These are phyloP conservation scores for Hafferia zeledoni DNA, from an alignment of 2,797 vertebrate genomes.

Conservation along the genomic window DNA sequence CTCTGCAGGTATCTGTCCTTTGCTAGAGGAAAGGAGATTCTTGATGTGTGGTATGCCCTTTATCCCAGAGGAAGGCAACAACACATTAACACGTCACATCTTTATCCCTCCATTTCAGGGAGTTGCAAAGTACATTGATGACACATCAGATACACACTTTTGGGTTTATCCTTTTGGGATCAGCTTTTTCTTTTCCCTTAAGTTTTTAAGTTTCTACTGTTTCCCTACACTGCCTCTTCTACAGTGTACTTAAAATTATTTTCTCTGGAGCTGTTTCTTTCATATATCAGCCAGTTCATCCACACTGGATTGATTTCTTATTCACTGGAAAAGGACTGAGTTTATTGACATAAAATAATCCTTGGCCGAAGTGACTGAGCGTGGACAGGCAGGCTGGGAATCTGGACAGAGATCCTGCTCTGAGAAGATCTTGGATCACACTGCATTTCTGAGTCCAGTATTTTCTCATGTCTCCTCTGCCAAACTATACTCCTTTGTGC, in stretches of 20 bases:
- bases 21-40: background rate
- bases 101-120: slow-evolving; percentile 1
- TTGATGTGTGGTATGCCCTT: background rate
- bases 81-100: background rate
- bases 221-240: background rate
- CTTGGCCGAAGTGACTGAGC: slow-evolving; percentile 6
- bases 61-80: background rate
- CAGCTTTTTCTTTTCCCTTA: slow-evolving; percentile 16
- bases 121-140: background rate
- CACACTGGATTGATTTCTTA: slow-evolving; percentile 16
- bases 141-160: background rate
- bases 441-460: slow-evolving; percentile 5
- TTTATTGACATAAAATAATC: slow-evolving; percentile 48
- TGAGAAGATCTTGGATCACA: slow-evolving; percentile 36
- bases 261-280: slow-evolving; percentile 40
- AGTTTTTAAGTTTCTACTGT: slow-evolving; percentile 34
- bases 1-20: background rate
- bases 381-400: slow-evolving; percentile 44
- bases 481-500: slow-evolving; percentile 19
- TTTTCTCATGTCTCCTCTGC: slow-evolving; percentile 28
- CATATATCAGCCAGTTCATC: background rate
- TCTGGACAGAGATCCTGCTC: slow-evolving; percentile 28
- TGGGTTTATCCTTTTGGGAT: slow-evolving; percentile 2
- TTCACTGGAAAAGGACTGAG: slow-evolving; percentile 11
- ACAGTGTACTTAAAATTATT: background rate